phyloP scores from a whole-genome alignment of 1,140 invertebrate species.

The Holotrichia oblita region DNA sequence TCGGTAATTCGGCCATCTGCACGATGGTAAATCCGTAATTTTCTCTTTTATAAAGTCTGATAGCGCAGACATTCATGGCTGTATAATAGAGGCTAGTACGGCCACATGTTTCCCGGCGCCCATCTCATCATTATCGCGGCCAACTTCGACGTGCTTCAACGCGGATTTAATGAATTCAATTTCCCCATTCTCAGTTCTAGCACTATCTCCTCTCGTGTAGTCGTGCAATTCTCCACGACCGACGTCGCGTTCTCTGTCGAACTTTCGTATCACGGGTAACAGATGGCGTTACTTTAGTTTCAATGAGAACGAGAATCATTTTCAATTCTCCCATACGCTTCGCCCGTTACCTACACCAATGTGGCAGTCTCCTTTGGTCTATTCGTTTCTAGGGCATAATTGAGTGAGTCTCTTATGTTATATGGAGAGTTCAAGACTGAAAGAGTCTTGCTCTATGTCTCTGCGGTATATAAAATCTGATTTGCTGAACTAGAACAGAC shows the following conservation, averaged over 20 bases:
- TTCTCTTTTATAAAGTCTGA: not conserved
- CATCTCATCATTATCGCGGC: conserved; percentile 11
- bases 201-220: not conserved
- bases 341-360: not conserved
- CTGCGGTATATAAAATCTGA: too few relatives aligned
- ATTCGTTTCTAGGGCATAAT: not conserved
- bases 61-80: not conserved
- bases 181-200: not conserved
- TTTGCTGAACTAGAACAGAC: too few relatives aligned
- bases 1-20: not conserved
- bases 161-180: conserved; percentile 13
- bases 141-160: conserved; percentile 6
- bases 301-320: not conserved
- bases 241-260: not conserved
- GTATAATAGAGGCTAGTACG: not conserved
- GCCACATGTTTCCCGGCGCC: conserved; percentile 10
- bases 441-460: too few relatives aligned
- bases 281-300: not conserved
- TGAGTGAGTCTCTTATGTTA: not conserved
- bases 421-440: not conserved
- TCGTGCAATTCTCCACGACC: not conserved
- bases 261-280: not conserved
- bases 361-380: not conserved
- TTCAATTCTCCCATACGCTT: not conserved
- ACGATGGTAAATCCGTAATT: not conserved